Base-by-base conservation (phyloP, 1,140 invertebrate genomes). In the Prorops nasuta region DNA sequence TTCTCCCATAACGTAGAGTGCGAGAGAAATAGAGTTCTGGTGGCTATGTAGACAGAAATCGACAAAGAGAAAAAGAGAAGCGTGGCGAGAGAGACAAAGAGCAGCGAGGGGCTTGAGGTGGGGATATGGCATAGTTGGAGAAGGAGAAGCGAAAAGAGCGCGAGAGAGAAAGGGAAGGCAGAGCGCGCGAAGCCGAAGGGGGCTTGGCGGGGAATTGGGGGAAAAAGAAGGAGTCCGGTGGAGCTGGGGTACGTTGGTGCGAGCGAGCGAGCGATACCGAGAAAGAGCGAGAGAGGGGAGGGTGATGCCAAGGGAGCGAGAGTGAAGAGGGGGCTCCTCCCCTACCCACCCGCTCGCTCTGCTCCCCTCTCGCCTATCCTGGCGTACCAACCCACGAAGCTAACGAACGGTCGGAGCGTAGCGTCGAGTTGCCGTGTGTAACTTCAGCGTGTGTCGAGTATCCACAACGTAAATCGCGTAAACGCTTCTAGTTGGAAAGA, bases 361-460 rank as follows among this genome's bases (percentile, higher is more conserved):
- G 3, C 38, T 28, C 24, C 4, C 24, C 24, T 6, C 24, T 10
- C 4, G 24, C 10, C 4, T 28, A 10, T n/a, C n/a, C n/a, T 28
- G 52, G 35, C 48, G 54, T 58, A 66, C 71, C 69, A 66, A 62
- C 55, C 69, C 69, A 64, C 66, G 66, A 54, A 67, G 53, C 64
- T 73, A 75, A 72, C 71, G 71, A 72, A 72, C 69, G 61, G 54
- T 51, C 56, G 50, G 56, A 72, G 64, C 70, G 64, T 74, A 74
- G 72, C 71, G 69, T 74, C 72, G 71, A 71, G 70, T 74, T 6
- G 40, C 34, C 43, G 22, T 37, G 41, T 38, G 41, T 51, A 43
- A 37, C 35, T 40, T 40, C 21, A 35, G 37, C 21, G 37, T 47
- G 22, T 17, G 37, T 48, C n/a, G n/a, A n/a, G n/a, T n/a, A n/a